Evolutionary conservation across 2,888 invertebrate species (phyloP).

Genomic region (Dione juno): DNA sequence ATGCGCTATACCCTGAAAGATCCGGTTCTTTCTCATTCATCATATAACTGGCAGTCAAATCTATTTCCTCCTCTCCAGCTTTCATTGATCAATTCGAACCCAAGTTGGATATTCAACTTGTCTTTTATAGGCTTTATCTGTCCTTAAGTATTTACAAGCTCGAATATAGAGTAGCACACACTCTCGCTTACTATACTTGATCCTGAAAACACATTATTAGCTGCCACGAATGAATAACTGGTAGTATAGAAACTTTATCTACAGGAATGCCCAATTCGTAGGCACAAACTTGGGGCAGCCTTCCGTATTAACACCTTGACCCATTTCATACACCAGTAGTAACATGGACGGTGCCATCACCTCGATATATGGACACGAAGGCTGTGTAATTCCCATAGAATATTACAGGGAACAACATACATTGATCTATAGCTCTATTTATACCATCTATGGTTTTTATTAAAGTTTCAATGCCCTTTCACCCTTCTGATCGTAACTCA

Average conservation of each 20-base stretch:
- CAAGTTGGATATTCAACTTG: conserved; percentile 79
- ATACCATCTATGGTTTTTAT: conserved; percentile 88
- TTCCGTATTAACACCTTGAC: conserved; percentile 93
- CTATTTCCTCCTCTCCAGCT: conserved; percentile 81
- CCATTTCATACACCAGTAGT: conserved; percentile 89
- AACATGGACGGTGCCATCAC: conserved; percentile 87
- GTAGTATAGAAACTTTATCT: conserved; percentile 84
- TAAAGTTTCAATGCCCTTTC: conserved; percentile 83
- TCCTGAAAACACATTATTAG: conserved; percentile 86
- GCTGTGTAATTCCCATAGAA: conserved; percentile 83
- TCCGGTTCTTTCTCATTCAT: conserved; percentile 80
- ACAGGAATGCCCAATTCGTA: conserved; percentile 87
- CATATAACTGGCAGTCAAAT: conserved; percentile 85
- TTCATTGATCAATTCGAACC: conserved; percentile 82
- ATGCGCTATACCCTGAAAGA: conserved; percentile 81
- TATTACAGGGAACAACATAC: conserved; percentile 86
- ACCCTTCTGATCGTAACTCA: conserved; percentile 81
- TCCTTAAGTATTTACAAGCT: conserved; percentile 84
- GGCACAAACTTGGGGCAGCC: conserved; percentile 89
- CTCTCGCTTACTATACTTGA: conserved; percentile 87
- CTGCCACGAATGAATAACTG: conserved; percentile 82
- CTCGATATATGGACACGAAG: conserved; percentile 86
- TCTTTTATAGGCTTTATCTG: conserved; percentile 80
- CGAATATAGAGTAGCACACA: conserved; percentile 81
- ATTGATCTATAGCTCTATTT: conserved; percentile 87